A percentile compares a stretch with the other conserved stretches of the same genome.
These are phyloP conservation scores for Oryctes rhinoceros DNA, from an alignment of 1,140 invertebrate genomes.

Conservation along the genomic window DNA sequence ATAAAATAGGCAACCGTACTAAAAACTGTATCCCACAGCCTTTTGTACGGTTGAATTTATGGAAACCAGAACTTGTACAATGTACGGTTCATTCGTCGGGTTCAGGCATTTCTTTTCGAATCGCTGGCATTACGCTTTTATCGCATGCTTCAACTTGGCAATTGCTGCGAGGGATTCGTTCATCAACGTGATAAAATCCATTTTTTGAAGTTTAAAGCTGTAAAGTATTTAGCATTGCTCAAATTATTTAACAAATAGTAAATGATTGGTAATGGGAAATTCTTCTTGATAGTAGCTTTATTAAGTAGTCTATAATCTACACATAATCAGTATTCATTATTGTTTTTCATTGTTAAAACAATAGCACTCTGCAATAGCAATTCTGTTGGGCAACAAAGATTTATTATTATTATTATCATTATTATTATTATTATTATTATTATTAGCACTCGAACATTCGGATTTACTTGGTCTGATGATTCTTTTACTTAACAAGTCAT, in stretches of 20 bases:
- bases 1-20: not conserved
- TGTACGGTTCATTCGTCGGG: not conserved
- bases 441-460: slow-evolving; percentile 48
- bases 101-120: not conserved
- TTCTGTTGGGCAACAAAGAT: no score
- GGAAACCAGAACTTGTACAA: not conserved
- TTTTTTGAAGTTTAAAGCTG: slow-evolving; percentile 36
- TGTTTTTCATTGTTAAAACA: slow-evolving; percentile 46
- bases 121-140: not conserved
- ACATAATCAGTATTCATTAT: slow-evolving; percentile 60
- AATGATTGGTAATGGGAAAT: slow-evolving; percentile 48
- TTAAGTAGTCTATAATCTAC: slow-evolving; percentile 58
- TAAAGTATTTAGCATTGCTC: slow-evolving; percentile 45
- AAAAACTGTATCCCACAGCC: not conserved
- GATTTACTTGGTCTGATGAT: slow-evolving; percentile 44
- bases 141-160: no score
- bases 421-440: no score
- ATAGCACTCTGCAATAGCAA: no score
- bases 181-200: slow-evolving; percentile 56
- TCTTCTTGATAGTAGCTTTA: slow-evolving; percentile 51
- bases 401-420: no score
- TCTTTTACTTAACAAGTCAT: slow-evolving; percentile 32
- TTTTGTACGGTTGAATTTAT: not conserved
- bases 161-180: slow-evolving; percentile 36
- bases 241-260: slow-evolving; percentile 46